Base-by-base conservation (phyloP, 2,797 vertebrate species). In the Sardinella longiceps region DNA sequence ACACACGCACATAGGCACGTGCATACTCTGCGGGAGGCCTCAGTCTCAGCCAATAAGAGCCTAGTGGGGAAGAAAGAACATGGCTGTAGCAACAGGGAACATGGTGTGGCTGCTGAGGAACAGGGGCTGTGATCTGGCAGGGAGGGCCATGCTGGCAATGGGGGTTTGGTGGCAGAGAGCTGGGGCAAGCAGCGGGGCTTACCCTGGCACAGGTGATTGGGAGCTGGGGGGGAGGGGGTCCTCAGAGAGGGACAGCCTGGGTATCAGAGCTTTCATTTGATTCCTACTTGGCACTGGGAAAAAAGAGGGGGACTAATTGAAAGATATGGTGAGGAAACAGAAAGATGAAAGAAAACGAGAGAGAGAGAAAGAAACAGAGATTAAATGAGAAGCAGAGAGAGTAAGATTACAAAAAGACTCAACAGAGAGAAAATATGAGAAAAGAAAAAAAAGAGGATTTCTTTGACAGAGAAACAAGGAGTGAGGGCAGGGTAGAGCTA, bases 351-450 rank as follows among this genome's bases (percentile, higher is more conserved):
- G 56, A 25, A 60, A 60, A 60, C 56, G 11, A 70, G 60, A 66
- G 30, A 14, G 3, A 46, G 83, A 84, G 81, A 84, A 84, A 48
- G 56, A 80, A 88, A 91, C 58, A 89, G 83, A 82, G 85, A 87
- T 48, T 88, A 85, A 0, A 33, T 5, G 14, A 11, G 30, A 70
- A 15, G 14, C 1, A 33, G 30, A 33, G 63, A 33, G 30, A 33
- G n/a, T 25, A 63, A 60, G 23, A 25, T 20, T 53, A 23, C 4
- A 53, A 25, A n/a, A 25, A 60, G 56, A 60, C 56, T 25, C n/a
- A 60, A 9, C 12, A 60, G 56, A 25, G n/a, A 10, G 83, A 58
- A 25, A 53, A 20, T 4, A 20, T 2, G 7, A 33, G 28, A 56
- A 30, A 84, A 80, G 33, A 83, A 25, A 25, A 25, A 53, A 5